phyloP scores from a whole-genome alignment of 1,140 invertebrate genomes.

The Cheumatopsyche charites region DNA sequence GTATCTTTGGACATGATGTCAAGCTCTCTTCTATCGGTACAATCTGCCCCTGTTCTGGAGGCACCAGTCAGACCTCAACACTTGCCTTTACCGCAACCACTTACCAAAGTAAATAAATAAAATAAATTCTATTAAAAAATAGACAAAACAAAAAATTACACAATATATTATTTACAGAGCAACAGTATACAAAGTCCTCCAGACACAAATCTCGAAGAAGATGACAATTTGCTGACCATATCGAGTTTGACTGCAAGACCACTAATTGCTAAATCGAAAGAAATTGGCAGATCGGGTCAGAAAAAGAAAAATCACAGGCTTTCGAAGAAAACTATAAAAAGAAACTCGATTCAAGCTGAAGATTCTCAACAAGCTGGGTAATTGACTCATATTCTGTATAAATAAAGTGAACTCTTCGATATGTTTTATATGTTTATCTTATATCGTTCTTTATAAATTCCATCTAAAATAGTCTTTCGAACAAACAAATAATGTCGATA shows the following conservation, averaged over 20 bases:
- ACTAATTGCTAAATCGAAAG: conserved; percentile 70
- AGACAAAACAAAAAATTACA: neutral
- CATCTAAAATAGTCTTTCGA: neutral
- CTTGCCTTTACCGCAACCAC: conserved; percentile 51
- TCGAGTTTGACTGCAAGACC: conserved; percentile 73
- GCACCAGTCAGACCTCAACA: conserved; percentile 52
- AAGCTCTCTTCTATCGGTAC: conserved; percentile 57
- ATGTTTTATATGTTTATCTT: conserved; percentile 2
- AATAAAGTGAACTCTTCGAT: too few relatives aligned
- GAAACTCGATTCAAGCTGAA: conserved; percentile 5
- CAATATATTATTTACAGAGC: conserved; percentile 55
- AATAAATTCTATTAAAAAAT: conserved; percentile 17
- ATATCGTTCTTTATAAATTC: too few relatives aligned
- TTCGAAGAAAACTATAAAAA: conserved; percentile 42
- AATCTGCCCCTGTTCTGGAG: conserved; percentile 54
- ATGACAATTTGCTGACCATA: conserved; percentile 72
- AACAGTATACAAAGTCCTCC: conserved; percentile 61
- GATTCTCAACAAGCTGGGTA: conserved; percentile 4
- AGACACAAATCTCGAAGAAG: conserved; percentile 69
- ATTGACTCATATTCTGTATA: too few relatives aligned
- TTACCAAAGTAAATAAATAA: conserved; percentile 21
- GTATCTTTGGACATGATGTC: conserved; percentile 48
- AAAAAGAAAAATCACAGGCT: conserved; percentile 16
- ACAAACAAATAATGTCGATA: conserved; percentile 2
- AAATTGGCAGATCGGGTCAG: conserved; percentile 70